phyloP scores from a whole-genome alignment of 2,888 invertebrate genomes.

The Sceliomorpha sp. region DNA sequence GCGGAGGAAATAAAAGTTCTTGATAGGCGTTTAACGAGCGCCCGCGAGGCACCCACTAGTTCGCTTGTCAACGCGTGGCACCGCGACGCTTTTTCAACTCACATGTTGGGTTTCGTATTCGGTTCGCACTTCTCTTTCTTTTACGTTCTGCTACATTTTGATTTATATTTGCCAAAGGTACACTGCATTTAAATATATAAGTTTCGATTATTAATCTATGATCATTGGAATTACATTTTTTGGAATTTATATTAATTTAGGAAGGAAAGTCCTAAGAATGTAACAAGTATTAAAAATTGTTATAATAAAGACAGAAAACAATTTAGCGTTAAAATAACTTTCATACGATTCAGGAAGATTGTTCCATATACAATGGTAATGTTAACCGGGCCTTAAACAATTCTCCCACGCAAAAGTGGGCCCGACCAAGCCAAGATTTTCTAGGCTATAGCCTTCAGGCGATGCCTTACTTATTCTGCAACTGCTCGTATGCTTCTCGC shows the following conservation, averaged over 20 bases:
- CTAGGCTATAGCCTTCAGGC: constrained; percentile 16
- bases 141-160: too few species aligned
- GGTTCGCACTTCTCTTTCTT: constrained; percentile 1
- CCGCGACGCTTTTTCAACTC: constrained; percentile 7
- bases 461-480: constrained; percentile 10
- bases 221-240: too few species aligned
- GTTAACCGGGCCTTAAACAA: not conserved
- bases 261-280: too few species aligned
- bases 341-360: too few species aligned
- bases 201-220: too few species aligned
- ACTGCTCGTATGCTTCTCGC: not conserved
- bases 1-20: constrained; percentile 11
- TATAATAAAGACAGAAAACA: too few species aligned
- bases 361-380: too few species aligned
- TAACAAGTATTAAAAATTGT: too few species aligned
- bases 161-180: too few species aligned
- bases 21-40: constrained; percentile 17
- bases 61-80: constrained; percentile 13
- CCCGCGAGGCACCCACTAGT: constrained; percentile 13
- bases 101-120: constrained; percentile 13
- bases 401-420: constrained; percentile 32
- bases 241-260: too few species aligned
- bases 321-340: too few species aligned
- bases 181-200: too few species aligned
- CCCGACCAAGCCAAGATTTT: constrained; percentile 16